These are phyloP conservation scores for Mesocentrotus franciscanus DNA, from an alignment of 53 echinoderm and acorn worm species.

Conservation along the genomic window DNA sequence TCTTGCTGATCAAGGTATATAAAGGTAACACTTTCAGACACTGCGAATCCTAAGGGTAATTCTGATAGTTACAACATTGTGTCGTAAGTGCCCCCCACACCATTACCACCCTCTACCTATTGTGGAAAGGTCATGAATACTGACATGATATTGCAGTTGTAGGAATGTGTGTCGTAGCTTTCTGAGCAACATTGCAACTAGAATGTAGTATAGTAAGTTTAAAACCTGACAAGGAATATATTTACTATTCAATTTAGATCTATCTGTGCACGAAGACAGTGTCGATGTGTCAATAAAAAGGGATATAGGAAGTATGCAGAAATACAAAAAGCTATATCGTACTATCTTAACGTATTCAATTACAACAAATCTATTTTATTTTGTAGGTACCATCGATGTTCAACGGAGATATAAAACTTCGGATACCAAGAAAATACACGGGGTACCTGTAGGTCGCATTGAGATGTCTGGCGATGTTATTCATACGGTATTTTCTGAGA, in stretches of 20 bases:
- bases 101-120: no score
- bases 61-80: no score
- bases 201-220: no score
- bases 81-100: no score
- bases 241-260: no score
- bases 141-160: no score
- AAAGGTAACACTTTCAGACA: neutral
- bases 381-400: neutral
- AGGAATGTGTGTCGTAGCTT: no score
- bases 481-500: constrained; percentile 49
- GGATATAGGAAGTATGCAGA: neutral
- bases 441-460: constrained; percentile 1
- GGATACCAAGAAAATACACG: neutral
- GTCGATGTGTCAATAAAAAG: no score
- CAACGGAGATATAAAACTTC: neutral
- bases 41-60: neutral
- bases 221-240: no score
- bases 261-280: no score
- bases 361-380: neutral
- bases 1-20: neutral
- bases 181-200: no score
- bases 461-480: constrained; percentile 37
- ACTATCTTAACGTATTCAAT: neutral
- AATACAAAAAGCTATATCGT: neutral
- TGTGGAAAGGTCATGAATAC: no score